Percentiles rank a stretch among this genome's conserved stretches.
Conservation (phyloP, 2,888 invertebrate species). For the Macrosoma leucophasiata region DNA sequence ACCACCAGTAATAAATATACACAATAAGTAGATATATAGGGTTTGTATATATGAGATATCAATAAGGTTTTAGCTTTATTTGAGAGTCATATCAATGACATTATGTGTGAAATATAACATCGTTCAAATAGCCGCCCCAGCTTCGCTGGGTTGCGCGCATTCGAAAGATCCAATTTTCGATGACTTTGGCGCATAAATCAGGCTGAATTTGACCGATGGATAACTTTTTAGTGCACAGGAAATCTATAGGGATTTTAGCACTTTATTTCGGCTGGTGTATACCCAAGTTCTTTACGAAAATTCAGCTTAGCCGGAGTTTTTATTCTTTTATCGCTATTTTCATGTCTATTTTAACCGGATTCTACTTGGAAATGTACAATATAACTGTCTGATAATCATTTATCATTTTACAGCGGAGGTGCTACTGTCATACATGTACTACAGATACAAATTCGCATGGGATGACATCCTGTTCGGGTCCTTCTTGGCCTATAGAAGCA, state of each 20-base stretch:
- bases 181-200: conserved; percentile 13
- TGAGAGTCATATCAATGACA: neutral
- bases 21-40: no score
- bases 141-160: conserved; percentile 14
- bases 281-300: no score
- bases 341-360: no score
- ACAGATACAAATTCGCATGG: conserved; percentile 64
- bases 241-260: no score
- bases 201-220: conserved; percentile 21
- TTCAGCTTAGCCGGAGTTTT: no score
- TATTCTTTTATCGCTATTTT: no score
- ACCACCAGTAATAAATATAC: no score
- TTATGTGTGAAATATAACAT: conserved; percentile 10
- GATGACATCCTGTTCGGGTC: conserved; percentile 64
- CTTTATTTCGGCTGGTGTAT: no score
- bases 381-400: no score
- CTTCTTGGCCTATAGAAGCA: conserved; percentile 60
- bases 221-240: no score
- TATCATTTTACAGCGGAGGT: conserved; percentile 52
- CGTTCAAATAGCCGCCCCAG: conserved; percentile 15
- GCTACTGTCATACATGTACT: conserved; percentile 62
- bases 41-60: no score
- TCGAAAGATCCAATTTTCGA: conserved; percentile 17
- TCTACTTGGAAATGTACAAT: no score
- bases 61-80: conserved; percentile 1